Percentiles rank a stretch among this genome's conserved stretches.
Evolutionary conservation across 1,140 invertebrate genomes (phyloP).

Genomic region (Elysia chlorotica): DNA sequence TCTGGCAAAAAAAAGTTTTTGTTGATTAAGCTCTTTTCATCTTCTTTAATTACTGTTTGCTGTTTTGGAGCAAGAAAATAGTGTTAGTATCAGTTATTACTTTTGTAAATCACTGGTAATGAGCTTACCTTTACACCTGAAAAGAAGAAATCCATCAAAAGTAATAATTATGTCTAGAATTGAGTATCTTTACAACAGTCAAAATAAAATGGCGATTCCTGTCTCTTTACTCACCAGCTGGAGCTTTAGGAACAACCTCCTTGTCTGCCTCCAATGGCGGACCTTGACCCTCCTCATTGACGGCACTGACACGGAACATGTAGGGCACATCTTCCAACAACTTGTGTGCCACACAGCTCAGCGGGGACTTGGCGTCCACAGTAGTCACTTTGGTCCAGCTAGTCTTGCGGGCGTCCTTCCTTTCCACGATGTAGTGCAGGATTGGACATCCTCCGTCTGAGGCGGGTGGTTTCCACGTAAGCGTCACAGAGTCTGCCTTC

Average conservation of each 20-base stretch:
- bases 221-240: slow-evolving; percentile 40
- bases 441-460: slow-evolving; percentile 57
- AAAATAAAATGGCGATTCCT: too few species aligned
- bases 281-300: slow-evolving; percentile 95
- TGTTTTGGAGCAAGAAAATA: too few species aligned
- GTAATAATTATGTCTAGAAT: too few species aligned
- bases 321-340: slow-evolving; percentile 80
- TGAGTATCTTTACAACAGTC: too few species aligned
- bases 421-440: slow-evolving; percentile 58
- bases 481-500: slow-evolving; percentile 60
- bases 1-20: too few species aligned
- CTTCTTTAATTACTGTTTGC: too few species aligned
- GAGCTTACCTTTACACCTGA: too few species aligned
- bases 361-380: slow-evolving; percentile 64
- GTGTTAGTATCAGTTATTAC: too few species aligned
- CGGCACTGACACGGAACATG: slow-evolving; percentile 95
- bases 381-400: slow-evolving; percentile 83
- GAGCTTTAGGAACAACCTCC: slow-evolving; percentile 66
- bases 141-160: too few species aligned
- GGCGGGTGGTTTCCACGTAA: slow-evolving; percentile 57
- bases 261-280: slow-evolving; percentile 74
- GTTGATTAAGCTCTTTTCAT: too few species aligned
- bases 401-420: slow-evolving; percentile 69
- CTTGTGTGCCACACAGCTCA: slow-evolving; percentile 32
- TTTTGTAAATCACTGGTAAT: too few species aligned